Percentiles rank a stretch among this genome's conserved stretches.
Evolutionary conservation across 2,888 invertebrate genomes (phyloP).

Genomic region (Cepaea hortensis): DNA sequence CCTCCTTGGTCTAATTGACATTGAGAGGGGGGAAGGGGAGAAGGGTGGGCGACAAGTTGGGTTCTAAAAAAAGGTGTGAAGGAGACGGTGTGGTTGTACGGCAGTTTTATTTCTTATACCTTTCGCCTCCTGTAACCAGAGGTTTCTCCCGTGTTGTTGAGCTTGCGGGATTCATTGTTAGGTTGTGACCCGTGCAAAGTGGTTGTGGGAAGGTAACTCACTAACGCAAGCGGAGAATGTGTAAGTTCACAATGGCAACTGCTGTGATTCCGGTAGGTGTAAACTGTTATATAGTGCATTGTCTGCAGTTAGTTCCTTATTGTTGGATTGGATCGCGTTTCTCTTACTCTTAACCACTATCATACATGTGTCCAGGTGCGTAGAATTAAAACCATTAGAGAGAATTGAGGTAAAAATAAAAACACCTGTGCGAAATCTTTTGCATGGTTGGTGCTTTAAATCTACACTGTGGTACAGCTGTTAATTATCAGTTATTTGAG

Average conservation of each 20-base stretch:
- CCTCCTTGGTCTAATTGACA: not conserved
- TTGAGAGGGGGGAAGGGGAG: not conserved
- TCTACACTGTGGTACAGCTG: too few relatives aligned
- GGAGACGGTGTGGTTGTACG: not conserved
- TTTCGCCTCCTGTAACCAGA: not conserved
- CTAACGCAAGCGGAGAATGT: not conserved
- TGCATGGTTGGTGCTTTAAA: too few relatives aligned
- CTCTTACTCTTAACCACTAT: too few relatives aligned
- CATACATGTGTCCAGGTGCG: too few relatives aligned
- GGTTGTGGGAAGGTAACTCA: not conserved
- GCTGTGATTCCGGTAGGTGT: not conserved
- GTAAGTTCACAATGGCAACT: not conserved
- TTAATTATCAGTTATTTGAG: too few relatives aligned
- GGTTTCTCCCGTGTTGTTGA: constrained; percentile 17
- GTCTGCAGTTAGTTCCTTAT: too few relatives aligned
- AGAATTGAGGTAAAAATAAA: too few relatives aligned
- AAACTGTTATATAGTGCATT: not conserved
- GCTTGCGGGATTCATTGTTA: constrained; percentile 10
- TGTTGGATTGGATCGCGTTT: too few relatives aligned
- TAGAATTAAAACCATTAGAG: too few relatives aligned
- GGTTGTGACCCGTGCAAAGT: constrained; percentile 3
- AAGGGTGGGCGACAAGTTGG: not conserved
- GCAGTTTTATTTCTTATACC: not conserved
- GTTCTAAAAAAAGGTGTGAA: constrained; percentile 13
- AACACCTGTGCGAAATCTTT: too few relatives aligned